These are phyloP conservation scores for Drosophila anceps DNA, from an alignment of 2,888 invertebrate genomes.

Conservation along the genomic window DNA sequence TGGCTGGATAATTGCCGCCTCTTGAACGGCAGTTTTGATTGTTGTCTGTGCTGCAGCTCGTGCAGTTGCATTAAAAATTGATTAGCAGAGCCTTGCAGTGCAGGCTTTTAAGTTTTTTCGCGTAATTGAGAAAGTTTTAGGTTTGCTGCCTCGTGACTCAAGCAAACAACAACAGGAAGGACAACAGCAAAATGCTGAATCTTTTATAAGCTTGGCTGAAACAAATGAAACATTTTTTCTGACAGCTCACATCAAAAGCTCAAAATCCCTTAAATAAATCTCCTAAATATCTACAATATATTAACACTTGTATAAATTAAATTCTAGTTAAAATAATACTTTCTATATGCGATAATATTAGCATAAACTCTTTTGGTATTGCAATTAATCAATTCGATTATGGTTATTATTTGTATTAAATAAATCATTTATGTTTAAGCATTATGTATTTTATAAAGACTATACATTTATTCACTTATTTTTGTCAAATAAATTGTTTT, in stretches of 20 bases:
- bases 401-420: neutral
- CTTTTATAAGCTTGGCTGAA: conserved; percentile 6
- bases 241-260: neutral
- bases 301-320: neutral
- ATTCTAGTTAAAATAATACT: neutral
- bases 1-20: conserved; percentile 38
- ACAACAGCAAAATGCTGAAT: conserved; percentile 4
- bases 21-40: conserved; percentile 27
- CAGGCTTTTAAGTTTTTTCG: conserved; percentile 27
- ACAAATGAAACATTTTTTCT: conserved; percentile 8
- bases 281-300: too few species aligned
- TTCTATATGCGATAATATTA: neutral
- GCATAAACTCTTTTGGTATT: neutral
- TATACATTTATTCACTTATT: neutral
- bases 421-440: neutral
- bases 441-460: neutral
- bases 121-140: conserved; percentile 51
- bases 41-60: conserved; percentile 36
- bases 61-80: conserved; percentile 55
- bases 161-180: conserved; percentile 6
- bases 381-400: neutral
- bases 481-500: neutral
- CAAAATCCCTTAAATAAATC: neutral
- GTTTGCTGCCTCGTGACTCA: conserved; percentile 1
- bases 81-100: conserved; percentile 40